Percentiles rank a stretch among this genome's conserved stretches.
phyloP scores from a whole-genome alignment of 30 jellyfish, hydroid and myxozoan species.

The Cassiopea xamachana region DNA sequence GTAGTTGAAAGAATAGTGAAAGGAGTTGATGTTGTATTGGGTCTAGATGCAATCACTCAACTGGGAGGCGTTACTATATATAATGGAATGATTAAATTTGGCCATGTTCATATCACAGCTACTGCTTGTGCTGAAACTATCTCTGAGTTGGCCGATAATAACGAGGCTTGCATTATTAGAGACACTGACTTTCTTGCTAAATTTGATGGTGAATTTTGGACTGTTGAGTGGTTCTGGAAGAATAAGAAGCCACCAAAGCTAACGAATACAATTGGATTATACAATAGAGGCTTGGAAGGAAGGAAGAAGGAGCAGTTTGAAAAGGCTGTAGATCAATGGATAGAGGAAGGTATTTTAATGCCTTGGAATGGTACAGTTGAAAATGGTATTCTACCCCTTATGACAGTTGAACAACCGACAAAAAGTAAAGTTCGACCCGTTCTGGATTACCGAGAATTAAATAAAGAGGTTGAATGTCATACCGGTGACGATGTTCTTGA shows the following conservation, averaged over 20 bases:
- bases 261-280: constrained; percentile 2
- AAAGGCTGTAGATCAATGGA: constrained; percentile 20
- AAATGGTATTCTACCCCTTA: constrained; percentile 38
- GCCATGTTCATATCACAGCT: not conserved
- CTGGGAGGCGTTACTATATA: not conserved
- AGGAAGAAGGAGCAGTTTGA: constrained; percentile 10
- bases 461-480: constrained; percentile 14
- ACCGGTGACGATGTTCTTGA: constrained; percentile 35
- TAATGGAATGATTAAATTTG: constrained; percentile 1
- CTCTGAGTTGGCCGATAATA: not conserved
- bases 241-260: not conserved
- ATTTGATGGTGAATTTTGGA: constrained; percentile 28
- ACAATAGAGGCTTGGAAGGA: not conserved
- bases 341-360: not conserved
- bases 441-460: constrained; percentile 47
- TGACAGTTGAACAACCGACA: constrained; percentile 43
- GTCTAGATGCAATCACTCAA: constrained; percentile 5
- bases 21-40: constrained; percentile 8
- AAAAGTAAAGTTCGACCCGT: constrained; percentile 46
- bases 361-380: constrained; percentile 14
- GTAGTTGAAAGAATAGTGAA: not conserved
- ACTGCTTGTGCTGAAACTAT: not conserved
- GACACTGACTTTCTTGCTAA: constrained; percentile 20
- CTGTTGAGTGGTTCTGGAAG: constrained; percentile 34
- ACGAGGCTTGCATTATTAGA: constrained; percentile 2